phyloP scores from a whole-genome alignment of 2,797 vertebrate genomes.

The Cygnus olor region DNA sequence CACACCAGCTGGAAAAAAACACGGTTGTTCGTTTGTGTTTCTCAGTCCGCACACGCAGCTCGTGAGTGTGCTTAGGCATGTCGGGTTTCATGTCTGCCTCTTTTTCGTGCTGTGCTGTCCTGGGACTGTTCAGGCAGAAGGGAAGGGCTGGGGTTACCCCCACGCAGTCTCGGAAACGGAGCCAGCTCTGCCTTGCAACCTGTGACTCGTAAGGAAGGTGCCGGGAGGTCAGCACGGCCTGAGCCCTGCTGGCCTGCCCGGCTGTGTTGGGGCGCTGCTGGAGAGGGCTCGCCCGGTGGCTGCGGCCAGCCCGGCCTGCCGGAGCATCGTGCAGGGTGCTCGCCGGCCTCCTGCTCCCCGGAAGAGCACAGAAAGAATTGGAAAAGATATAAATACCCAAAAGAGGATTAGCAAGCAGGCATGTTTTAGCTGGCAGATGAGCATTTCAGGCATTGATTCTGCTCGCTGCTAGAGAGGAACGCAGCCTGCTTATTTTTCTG shows the following conservation, averaged over 20 bases:
- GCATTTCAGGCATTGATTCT: neutral
- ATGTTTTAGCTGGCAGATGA: neutral
- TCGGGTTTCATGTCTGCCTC: neutral
- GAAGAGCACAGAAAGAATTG: neutral
- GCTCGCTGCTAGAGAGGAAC: neutral
- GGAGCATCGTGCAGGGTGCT: rapidly evolving
- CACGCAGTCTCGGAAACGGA: neutral
- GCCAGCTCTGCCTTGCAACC: neutral
- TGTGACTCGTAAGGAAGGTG: rapidly evolving
- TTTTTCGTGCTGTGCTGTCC: neutral
- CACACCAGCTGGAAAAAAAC: neutral
- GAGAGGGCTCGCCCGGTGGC: neutral
- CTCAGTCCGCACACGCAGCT: neutral
- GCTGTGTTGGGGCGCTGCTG: rapidly evolving
- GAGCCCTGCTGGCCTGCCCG: neutral
- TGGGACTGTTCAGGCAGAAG: neutral
- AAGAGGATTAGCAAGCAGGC: neutral
- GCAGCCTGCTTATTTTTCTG: neutral
- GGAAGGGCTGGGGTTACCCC: neutral
- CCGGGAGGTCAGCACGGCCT: rapidly evolving
- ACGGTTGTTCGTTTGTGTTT: neutral
- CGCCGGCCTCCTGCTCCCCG: neutral
- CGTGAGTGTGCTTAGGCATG: neutral
- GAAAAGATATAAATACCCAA: neutral
- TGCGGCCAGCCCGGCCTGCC: too few species aligned